A percentile compares a stretch with the other conserved stretches of the same genome.
Conservation (phyloP, 2,113 vertebrate genomes). For the Eurypyga helias region DNA sequence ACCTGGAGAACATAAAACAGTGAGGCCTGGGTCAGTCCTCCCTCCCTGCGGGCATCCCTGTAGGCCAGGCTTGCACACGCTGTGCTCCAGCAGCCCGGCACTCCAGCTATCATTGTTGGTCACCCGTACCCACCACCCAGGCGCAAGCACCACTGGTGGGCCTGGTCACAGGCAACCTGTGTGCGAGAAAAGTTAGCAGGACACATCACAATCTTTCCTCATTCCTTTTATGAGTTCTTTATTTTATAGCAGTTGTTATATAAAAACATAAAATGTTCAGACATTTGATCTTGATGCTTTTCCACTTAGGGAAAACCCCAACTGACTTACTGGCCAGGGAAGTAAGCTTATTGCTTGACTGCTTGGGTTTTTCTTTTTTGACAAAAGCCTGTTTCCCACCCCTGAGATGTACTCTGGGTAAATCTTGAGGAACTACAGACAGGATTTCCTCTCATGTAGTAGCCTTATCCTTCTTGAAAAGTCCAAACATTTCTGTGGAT, state of each 20-base stretch:
- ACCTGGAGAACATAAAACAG: not conserved
- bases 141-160: not conserved
- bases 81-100: not conserved
- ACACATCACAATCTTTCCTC: not conserved
- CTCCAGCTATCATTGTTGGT: fast-evolving
- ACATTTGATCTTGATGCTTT: not conserved
- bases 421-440: not conserved
- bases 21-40: not conserved
- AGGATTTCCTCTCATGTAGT: not conserved
- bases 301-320: not conserved
- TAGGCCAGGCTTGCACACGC: fast-evolving
- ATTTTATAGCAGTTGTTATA: not conserved
- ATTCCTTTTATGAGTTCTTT: not conserved
- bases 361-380: fast-evolving
- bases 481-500: not conserved
- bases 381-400: not conserved
- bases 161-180: not conserved
- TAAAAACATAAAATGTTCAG: not conserved
- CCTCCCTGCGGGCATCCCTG: not conserved
- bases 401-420: fast-evolving
- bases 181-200: not conserved
- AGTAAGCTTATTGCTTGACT: not conserved
- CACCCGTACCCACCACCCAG: not conserved
- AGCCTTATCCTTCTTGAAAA: not conserved
- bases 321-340: not conserved